These are phyloP conservation scores for Chiloscyllium punctatum DNA, from an alignment of 2,797 vertebrate genomes.

Conservation along the genomic window DNA sequence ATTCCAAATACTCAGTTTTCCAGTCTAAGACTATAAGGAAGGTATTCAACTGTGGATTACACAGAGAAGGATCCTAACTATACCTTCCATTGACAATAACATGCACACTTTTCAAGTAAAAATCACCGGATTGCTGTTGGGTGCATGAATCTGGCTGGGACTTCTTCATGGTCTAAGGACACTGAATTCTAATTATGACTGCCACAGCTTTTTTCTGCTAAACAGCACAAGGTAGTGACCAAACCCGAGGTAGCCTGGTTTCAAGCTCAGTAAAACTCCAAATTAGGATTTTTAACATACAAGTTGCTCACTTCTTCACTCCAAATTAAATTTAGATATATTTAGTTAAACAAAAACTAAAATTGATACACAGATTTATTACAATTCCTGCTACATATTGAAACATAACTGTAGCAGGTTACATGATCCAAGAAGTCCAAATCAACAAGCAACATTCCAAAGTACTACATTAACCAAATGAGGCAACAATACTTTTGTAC, in stretches of 20 bases:
- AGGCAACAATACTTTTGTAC: neutral
- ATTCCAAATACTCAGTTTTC: neutral
- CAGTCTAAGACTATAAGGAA: neutral
- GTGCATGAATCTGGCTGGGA: neutral
- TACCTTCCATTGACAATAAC: neutral
- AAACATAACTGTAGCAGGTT: neutral
- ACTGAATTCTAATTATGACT: neutral
- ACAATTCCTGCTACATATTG: neutral
- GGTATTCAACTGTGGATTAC: neutral
- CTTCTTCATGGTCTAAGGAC: neutral
- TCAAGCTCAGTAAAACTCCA: neutral
- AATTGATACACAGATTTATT: neutral
- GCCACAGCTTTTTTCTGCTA: neutral
- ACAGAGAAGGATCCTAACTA: neutral
- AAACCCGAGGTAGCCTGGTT: neutral
- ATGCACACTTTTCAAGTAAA: neutral
- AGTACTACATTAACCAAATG: neutral
- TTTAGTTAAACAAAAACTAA: neutral
- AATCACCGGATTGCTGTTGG: neutral
- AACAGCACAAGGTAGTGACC: neutral
- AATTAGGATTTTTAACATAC: neutral
- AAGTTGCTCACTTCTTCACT: neutral
- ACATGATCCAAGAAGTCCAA: neutral
- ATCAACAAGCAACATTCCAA: neutral
- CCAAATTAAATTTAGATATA: neutral